Evolutionary conservation across 2,888 invertebrate genomes (phyloP).

Genomic region (Polydrusus pterygomalis): DNA sequence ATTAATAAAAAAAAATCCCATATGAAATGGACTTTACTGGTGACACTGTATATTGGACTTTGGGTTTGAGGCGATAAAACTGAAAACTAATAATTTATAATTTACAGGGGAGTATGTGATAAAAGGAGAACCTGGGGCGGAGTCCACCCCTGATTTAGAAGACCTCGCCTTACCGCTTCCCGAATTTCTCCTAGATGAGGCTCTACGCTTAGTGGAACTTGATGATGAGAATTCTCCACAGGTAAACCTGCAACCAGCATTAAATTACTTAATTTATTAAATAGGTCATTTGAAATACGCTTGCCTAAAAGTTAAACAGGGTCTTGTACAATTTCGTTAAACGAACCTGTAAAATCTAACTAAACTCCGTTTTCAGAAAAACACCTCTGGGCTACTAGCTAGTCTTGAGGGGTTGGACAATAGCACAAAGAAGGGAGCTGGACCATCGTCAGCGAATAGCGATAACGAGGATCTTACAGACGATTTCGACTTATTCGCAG

Average conservation of each 20-base stretch:
- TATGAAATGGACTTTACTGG: too few species aligned
- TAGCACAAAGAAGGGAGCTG: conserved; percentile 46
- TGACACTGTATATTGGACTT: too few species aligned
- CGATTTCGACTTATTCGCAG: conserved; percentile 73
- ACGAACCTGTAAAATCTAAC: neutral
- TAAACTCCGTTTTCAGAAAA: conserved; percentile 26
- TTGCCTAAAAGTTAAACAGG: too few species aligned
- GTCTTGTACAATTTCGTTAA: too few species aligned
- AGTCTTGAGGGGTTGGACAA: conserved; percentile 47
- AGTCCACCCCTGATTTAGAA: conserved; percentile 75
- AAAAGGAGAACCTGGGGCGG: conserved; percentile 68
- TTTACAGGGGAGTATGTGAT: conserved; percentile 79
- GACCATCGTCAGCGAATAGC: conserved; percentile 48
- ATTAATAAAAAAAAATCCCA: too few species aligned
- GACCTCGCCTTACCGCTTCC: conserved; percentile 74
- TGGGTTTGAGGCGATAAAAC: too few species aligned
- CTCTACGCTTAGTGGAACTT: conserved; percentile 83
- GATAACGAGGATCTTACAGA: conserved; percentile 68
- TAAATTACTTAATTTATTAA: neutral
- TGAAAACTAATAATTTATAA: neutral
- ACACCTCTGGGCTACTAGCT: conserved; percentile 49
- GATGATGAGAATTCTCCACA: conserved; percentile 75
- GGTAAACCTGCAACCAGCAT: conserved; percentile 65
- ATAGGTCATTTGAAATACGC: neutral
- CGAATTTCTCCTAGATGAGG: conserved; percentile 83